These are phyloP conservation scores for Pachycephus smyrnensis DNA, from an alignment of 2,888 invertebrate genomes.

Conservation along the genomic window DNA sequence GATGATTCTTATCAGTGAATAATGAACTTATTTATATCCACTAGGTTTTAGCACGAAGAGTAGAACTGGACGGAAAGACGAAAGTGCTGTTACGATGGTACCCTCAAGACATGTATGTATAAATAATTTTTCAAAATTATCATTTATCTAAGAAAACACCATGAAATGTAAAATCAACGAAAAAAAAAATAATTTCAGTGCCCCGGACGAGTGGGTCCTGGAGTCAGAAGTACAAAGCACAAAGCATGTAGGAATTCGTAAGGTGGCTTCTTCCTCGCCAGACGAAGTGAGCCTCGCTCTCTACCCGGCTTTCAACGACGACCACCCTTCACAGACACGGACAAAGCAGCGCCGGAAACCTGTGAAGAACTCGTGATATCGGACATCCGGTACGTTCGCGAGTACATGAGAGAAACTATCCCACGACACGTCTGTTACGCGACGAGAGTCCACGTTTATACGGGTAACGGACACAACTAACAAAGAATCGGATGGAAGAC, in stretches of 20 bases:
- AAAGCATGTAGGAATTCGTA: constrained; percentile 60
- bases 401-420: constrained; percentile 4
- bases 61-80: constrained; percentile 73
- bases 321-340: constrained; percentile 43
- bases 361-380: constrained; percentile 60
- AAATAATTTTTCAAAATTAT: constrained; percentile 8
- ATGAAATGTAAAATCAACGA: background rate
- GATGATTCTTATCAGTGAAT: constrained; percentile 10
- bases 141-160: background rate
- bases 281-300: constrained; percentile 53
- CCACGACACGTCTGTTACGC: constrained; percentile 6
- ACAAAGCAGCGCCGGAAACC: constrained; percentile 62
- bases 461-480: background rate
- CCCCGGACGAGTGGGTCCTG: constrained; percentile 88
- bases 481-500: background rate
- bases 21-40: constrained; percentile 4
- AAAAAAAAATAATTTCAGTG: constrained; percentile 69
- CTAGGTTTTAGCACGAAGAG: constrained; percentile 75
- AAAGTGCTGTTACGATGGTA: constrained; percentile 86
- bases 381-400: background rate
- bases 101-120: constrained; percentile 87
- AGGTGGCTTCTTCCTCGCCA: constrained; percentile 46
- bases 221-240: constrained; percentile 70
- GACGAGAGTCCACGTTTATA: background rate
- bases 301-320: constrained; percentile 54